Evolutionary conservation across 1,140 invertebrate genomes (phyloP), one percentile per base, ranked within the genome.

Genomic region (Acyrthosiphon pisum): DNA sequence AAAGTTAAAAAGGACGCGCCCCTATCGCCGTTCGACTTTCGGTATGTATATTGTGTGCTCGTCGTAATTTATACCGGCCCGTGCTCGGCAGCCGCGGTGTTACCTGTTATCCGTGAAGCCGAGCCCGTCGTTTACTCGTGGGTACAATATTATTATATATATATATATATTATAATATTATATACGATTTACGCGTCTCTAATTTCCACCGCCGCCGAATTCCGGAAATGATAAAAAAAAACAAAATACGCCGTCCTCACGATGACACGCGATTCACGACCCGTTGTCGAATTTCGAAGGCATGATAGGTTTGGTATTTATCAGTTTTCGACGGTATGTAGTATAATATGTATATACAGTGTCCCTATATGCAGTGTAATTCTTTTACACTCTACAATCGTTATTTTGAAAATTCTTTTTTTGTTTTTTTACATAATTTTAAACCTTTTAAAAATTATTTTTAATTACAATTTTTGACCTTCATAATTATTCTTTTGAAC

Each of bases 1-100:
- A 41, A 60, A 53, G 53, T 90, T 90, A 90, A 90, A 90, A 90
- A 90, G 48, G n/a, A 88, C 20, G 48, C 22, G 60, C 60, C 26
- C 6, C 23, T 26, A 56, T 26, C 35, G 35, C 26, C 88, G 26
- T 90, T 90, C 35, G 88, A 90, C 88, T 89, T 50, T 37, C 20
- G 87, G 46, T 89, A 89, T 89, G 87, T 53, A 53, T 89, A 53
- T 89, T 53, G 46, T 89, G 8, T 22, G 48, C 84, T 6, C 4
- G 48, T 8, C 46, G 87, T 88, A 88, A 53, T 89, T 53, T 50
- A 53, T 89, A 89, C 23, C 87, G 35, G 22, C 14, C 9, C 35
- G 11, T 46, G 44, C 14, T 46, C 41, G 30, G 84, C 44, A 26
- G 37, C 83, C 11, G 41, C 83, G 83, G 23, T 26, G 41, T 83